Percentiles rank a stretch among this genome's conserved stretches.
These are phyloP conservation scores for Drosophila orosa DNA, from an alignment of 1,140 invertebrate genomes.

Conservation along the genomic window DNA sequence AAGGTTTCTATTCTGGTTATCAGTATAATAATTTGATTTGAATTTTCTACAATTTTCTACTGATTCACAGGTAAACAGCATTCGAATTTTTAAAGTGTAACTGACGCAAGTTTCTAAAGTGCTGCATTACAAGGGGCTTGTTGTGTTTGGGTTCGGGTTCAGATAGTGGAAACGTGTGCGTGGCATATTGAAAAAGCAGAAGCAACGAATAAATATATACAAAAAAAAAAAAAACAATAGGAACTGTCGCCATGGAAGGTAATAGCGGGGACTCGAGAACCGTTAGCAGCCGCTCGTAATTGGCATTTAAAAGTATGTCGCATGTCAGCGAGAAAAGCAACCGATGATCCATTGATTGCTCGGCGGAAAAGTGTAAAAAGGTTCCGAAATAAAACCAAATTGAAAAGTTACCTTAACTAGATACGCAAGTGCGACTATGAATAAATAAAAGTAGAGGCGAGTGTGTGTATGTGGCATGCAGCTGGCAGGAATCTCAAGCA, in stretches of 20 bases:
- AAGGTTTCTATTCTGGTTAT: not conserved
- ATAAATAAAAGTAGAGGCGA: conserved; percentile 13
- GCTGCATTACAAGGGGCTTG: conserved; percentile 51
- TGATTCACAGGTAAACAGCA: not conserved
- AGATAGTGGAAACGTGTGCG: conserved; percentile 48
- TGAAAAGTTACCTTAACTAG: conserved; percentile 22
- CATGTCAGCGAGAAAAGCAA: conserved; percentile 49
- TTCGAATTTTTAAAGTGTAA: conserved; percentile 15
- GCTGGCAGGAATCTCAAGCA: conserved; percentile 31
- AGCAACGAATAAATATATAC: conserved; percentile 16
- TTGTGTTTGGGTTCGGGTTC: conserved; percentile 1
- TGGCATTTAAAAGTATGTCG: conserved; percentile 82
- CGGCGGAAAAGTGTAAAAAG: conserved; percentile 36
- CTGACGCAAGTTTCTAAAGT: conserved; percentile 71
- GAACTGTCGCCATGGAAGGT: conserved; percentile 19
- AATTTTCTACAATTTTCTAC: not conserved
- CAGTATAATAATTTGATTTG: not conserved
- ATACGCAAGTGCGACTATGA: conserved; percentile 28
- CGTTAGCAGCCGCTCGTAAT: conserved; percentile 74
- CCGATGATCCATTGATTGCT: conserved; percentile 46
- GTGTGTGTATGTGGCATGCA: conserved; percentile 3
- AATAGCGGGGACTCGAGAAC: conserved; percentile 51
- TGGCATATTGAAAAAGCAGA: conserved; percentile 74
- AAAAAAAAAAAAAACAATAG: conserved; percentile 32
- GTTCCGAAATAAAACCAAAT: conserved; percentile 24